Percentiles rank a stretch among this genome's conserved stretches.
phyloP scores from a whole-genome alignment of 1,140 invertebrate species.

The Zophobas atratus region DNA sequence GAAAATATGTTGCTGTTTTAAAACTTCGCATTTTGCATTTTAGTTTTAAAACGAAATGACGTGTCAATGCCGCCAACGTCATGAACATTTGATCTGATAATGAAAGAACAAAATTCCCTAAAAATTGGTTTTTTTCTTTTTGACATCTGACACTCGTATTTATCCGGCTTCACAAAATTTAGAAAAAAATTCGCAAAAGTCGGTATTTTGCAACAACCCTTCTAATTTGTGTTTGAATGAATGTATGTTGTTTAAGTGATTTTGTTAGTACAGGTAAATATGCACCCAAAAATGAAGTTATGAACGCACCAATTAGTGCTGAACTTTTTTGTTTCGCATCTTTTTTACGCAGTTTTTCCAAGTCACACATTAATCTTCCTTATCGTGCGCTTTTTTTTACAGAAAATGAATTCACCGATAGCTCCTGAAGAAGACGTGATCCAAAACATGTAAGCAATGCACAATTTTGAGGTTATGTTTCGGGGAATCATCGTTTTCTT shows the following conservation, averaged over 20 bases:
- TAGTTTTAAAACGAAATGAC: no score
- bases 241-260: conserved; percentile 18
- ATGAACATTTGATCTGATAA: not conserved
- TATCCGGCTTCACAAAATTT: conserved; percentile 34
- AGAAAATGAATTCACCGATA: conserved; percentile 51
- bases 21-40: not conserved
- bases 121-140: conserved; percentile 17
- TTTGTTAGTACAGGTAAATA: not conserved
- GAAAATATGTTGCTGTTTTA: not conserved
- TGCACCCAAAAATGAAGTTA: not conserved
- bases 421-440: conserved; percentile 49
- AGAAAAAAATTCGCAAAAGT: not conserved
- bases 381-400: not conserved
- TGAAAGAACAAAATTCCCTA: not conserved
- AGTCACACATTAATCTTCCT: not conserved
- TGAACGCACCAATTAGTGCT: not conserved
- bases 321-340: not conserved
- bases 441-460: conserved; percentile 59
- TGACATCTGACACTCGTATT: conserved; percentile 17
- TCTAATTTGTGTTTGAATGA: conserved; percentile 9
- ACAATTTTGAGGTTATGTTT: conserved; percentile 45
- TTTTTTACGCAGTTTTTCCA: not conserved
- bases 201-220: not conserved
- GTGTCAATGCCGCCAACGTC: not conserved
- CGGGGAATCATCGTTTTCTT: conserved; percentile 52